These are phyloP conservation scores for Aethina tumida DNA, from an alignment of 1,140 invertebrate species.

Conservation along the genomic window DNA sequence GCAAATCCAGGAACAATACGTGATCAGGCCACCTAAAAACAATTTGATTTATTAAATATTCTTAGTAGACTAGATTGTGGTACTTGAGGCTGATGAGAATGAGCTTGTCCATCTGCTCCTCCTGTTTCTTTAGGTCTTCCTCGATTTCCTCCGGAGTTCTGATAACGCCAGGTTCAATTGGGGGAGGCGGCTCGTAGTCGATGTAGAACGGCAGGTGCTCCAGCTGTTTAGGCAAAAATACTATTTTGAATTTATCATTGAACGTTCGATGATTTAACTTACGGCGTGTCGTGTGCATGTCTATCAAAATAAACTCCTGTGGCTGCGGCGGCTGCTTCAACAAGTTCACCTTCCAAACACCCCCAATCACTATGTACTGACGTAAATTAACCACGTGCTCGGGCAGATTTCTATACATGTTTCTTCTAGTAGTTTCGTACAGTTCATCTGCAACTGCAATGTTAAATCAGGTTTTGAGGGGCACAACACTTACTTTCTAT, in stretches of 20 bases:
- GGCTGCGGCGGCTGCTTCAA: conserved; percentile 56
- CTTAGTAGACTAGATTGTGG: too few relatives aligned
- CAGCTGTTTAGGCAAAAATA: conserved; percentile 55
- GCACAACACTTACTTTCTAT: conserved; percentile 2
- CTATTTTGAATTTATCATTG: conserved; percentile 35
- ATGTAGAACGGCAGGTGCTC: conserved; percentile 58
- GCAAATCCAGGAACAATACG: conserved; percentile 75
- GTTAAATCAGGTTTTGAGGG: conserved; percentile 6
- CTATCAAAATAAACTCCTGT: conserved; percentile 37
- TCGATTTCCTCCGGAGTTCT: conserved; percentile 71
- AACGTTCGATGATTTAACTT: conserved; percentile 17
- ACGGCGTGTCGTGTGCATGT: conserved; percentile 39
- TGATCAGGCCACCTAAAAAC: conserved; percentile 53
- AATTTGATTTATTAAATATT: too few relatives aligned
- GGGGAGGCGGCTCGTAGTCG: conserved; percentile 47
- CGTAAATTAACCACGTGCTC: conserved; percentile 53
- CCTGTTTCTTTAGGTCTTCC: conserved; percentile 62
- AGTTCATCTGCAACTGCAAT: conserved; percentile 26
- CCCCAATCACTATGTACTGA: conserved; percentile 53
- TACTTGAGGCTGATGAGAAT: conserved; percentile 61
- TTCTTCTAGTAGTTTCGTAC: conserved; percentile 30
- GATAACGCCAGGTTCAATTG: conserved; percentile 42
- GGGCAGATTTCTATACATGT: conserved; percentile 25
- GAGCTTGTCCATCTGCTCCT: conserved; percentile 62
- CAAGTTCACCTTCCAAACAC: conserved; percentile 52